phyloP scores from a whole-genome alignment of 1,140 invertebrate genomes.

The Drosophila seguyi region DNA sequence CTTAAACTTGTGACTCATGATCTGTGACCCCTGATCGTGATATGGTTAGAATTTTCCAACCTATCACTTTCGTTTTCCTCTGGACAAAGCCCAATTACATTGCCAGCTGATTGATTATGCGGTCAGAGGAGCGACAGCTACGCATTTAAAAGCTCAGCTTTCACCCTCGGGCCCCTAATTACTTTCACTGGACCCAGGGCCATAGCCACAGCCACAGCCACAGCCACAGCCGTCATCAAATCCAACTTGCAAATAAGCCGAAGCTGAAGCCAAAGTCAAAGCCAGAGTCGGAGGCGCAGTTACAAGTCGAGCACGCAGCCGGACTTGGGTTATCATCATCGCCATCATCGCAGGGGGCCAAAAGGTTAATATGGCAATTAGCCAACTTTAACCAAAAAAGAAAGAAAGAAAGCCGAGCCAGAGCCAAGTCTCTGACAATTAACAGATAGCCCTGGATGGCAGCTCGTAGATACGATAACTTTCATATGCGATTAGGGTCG shows the following conservation, averaged over 20 bases:
- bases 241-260: conserved; percentile 67
- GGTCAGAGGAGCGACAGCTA: conserved; percentile 30
- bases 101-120: conserved; percentile 66
- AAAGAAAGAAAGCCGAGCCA: conserved; percentile 25
- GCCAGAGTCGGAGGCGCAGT: conserved; percentile 33
- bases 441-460: conserved; percentile 26
- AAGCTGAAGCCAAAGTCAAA: conserved; percentile 11
- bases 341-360: conserved; percentile 47
- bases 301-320: conserved; percentile 67
- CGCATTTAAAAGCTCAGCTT: conserved; percentile 75
- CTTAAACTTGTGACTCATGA: neutral
- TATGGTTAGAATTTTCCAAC: conserved; percentile 6
- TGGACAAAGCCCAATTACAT: conserved; percentile 27
- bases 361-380: conserved; percentile 82
- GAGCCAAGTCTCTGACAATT: conserved; percentile 39
- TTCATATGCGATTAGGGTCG: conserved; percentile 78
- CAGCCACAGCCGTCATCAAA: conserved; percentile 51
- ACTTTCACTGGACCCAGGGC: conserved; percentile 73
- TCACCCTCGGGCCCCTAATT: conserved; percentile 73
- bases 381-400: conserved; percentile 59
- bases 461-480: conserved; percentile 55
- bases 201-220: no score
- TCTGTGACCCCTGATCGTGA: conserved; percentile 15
- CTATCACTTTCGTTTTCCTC: conserved; percentile 58
- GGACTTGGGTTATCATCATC: conserved; percentile 54